These are phyloP conservation scores for Gasterosteus aculeatus DNA, from an alignment of 2,113 vertebrate genomes.

Conservation along the genomic window DNA sequence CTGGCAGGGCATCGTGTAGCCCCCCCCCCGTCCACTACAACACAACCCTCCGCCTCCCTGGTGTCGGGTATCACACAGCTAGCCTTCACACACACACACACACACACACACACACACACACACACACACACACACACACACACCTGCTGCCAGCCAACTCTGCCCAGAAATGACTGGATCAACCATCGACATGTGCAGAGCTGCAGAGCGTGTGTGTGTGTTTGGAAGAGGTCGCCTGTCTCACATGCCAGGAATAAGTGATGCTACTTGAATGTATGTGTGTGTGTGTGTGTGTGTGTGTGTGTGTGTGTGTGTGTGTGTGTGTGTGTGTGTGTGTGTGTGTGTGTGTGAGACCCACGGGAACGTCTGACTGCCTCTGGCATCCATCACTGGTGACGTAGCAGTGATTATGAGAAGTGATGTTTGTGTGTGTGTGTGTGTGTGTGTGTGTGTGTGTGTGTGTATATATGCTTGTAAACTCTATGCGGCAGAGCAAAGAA, in stretches of 20 bases:
- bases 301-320: conserved; percentile 12
- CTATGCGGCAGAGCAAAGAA: conserved; percentile 20
- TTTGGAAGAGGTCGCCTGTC: conserved; percentile 41
- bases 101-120: conserved; percentile 21
- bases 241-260: conserved; percentile 63
- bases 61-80: conserved; percentile 12
- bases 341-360: background rate
- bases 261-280: conserved; percentile 32
- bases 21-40: background rate
- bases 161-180: conserved; percentile 61
- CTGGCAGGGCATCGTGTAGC: conserved; percentile 15
- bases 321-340: conserved; percentile 11
- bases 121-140: conserved; percentile 21
- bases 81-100: conserved; percentile 30
- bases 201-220: conserved; percentile 38
- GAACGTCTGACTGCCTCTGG: conserved; percentile 9
- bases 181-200: conserved; percentile 41
- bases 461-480: conserved; percentile 35
- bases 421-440: conserved; percentile 15
- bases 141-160: conserved; percentile 56
- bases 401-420: conserved; percentile 57
- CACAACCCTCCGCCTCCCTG: conserved; percentile 7
- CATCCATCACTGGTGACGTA: conserved; percentile 27
- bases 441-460: conserved; percentile 8
- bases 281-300: conserved; percentile 1